These are phyloP conservation scores for Blastobasis lacticolella DNA, from an alignment of 2,888 invertebrate genomes.

Conservation along the genomic window DNA sequence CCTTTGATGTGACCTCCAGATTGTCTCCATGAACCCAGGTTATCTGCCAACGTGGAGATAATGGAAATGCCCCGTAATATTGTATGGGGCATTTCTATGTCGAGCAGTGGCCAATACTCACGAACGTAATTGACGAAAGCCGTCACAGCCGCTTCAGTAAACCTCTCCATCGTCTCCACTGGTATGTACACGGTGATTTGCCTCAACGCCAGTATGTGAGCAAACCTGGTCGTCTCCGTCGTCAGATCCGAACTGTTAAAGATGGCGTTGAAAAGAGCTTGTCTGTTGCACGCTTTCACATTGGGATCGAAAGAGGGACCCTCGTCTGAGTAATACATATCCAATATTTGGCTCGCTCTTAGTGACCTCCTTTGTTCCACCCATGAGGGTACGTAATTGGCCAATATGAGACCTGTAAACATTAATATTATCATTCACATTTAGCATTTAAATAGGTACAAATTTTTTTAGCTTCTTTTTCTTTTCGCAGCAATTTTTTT, in stretches of 20 bases:
- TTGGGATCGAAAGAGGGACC: slow-evolving; percentile 73
- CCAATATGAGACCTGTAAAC: slow-evolving; percentile 70
- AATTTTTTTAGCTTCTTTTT: not conserved
- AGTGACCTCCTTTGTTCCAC: slow-evolving; percentile 60
- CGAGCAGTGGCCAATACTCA: slow-evolving; percentile 27
- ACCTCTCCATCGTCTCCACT: slow-evolving; percentile 56
- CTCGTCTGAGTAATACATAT: slow-evolving; percentile 79
- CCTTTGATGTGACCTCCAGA: too few species aligned
- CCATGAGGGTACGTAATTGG: slow-evolving; percentile 69
- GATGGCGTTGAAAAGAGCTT: slow-evolving; percentile 51
- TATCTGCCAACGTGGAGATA: too few species aligned
- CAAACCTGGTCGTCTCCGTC: slow-evolving; percentile 55
- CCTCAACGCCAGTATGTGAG: slow-evolving; percentile 51
- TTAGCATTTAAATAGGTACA: not conserved
- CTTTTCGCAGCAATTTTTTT: not conserved
- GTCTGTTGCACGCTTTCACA: slow-evolving; percentile 75
- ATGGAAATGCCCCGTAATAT: too few species aligned
- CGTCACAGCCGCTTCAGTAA: slow-evolving; percentile 58
- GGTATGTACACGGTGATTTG: slow-evolving; percentile 60
- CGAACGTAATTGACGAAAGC: slow-evolving; percentile 68
- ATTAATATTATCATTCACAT: not conserved
- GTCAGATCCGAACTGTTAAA: slow-evolving; percentile 47
- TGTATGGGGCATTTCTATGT: too few species aligned
- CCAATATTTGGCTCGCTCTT: slow-evolving; percentile 76
- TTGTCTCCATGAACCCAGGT: too few species aligned